Evolutionary conservation across 2,113 vertebrate species (phyloP), one percentile per base, ranked within the genome.

Genomic region (Larimichthys crocea): DNA sequence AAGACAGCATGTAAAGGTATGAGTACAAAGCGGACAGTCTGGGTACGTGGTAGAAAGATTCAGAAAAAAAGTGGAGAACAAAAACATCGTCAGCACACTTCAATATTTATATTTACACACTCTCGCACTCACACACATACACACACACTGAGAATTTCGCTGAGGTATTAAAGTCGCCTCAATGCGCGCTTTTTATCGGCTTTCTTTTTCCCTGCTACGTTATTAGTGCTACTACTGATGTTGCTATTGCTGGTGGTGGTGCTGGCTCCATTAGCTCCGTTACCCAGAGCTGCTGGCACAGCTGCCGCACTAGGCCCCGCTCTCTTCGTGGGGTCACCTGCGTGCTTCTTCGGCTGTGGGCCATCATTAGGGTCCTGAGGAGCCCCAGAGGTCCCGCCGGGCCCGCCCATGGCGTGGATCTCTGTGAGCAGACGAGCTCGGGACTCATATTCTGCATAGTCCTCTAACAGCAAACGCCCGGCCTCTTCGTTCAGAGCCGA

Each of bases 101-200:
- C 90, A 92, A 94, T 92, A 94, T 91, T 92, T 91, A 93, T 93
- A 94, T 91, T 77, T 92, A 93, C 91, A 93, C 87, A 83, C 79
- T 79, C 83, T 50, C 80, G 48, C 85, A 26, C 74, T 44, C 85
- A 71, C 64, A 75, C 72, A 57, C 44, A 44, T 44, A 44, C 76
- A 64, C 71, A 79, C 89, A 29, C 55, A 76, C 84, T 48, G 74
- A 89, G 42, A 79, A 87, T 69, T 73, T 63, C 3, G n/a, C 63
- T 5, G 85, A 77, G 72, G 74, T 85, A 91, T 94, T 97, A 98
- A 94, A 98, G 96, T 91, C 97, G 94, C 87, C 96, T 95, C 84
- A 98, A 94, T 0, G 97, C 97, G 55, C 97, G 95, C 87, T 98
- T 98, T 94, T 98, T 98, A 94, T 98, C 97, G 0, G 94, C 96